A percentile compares a stretch with the other conserved stretches of the same genome.
Conservation (phyloP, 2,797 vertebrate genomes). For the Melanotaenia trifasciata region DNA sequence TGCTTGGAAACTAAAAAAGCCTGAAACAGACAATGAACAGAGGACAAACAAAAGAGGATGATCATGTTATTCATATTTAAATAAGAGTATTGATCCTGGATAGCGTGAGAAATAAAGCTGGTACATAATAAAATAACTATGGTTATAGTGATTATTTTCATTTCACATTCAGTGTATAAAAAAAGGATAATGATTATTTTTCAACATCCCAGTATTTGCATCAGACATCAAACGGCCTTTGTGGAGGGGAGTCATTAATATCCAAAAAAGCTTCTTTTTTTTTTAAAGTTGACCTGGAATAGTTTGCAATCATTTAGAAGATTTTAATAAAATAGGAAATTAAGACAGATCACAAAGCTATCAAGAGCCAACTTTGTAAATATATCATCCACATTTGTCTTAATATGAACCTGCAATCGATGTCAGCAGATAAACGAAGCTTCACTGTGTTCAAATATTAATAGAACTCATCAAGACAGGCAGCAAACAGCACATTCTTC, state of each 20-base stretch:
- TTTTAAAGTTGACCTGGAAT: not conserved
- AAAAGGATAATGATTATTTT: conserved; percentile 14
- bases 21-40: conserved; percentile 17
- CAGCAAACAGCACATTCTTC: conserved; percentile 16
- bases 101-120: not conserved
- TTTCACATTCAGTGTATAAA: not conserved
- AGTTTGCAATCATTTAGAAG: conserved; percentile 13
- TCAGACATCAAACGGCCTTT: conserved; percentile 41
- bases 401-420: conserved; percentile 19
- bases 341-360: not conserved
- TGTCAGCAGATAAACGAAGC: not conserved
- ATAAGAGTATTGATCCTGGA: conserved; percentile 1
- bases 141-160: not conserved
- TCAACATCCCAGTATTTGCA: conserved; percentile 8
- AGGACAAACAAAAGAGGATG: not conserved
- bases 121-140: no score
- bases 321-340: not conserved
- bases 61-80: not conserved
- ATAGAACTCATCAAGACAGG: conserved; percentile 18
- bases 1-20: conserved; percentile 6
- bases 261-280: not conserved
- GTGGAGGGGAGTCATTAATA: not conserved
- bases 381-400: not conserved
- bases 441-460: not conserved
- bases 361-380: not conserved